Conservation (phyloP, 2,113 vertebrate species). For the Cyprinus carpio region DNA sequence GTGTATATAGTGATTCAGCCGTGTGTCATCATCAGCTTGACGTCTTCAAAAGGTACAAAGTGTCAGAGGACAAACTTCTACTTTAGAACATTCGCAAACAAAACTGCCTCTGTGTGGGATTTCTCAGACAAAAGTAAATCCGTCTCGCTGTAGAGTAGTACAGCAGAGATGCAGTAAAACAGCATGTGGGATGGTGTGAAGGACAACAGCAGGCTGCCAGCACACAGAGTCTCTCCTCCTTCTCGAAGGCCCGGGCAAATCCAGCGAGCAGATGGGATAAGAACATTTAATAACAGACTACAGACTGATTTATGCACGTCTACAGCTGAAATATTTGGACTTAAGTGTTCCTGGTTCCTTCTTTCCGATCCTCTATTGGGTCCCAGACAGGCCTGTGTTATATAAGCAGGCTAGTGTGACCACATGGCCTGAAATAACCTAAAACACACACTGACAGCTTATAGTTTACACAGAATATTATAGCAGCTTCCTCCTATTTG, state of each 20-base stretch:
- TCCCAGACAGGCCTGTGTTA: slow-evolving; percentile 24
- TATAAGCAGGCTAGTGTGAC: not conserved
- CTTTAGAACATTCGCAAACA: slow-evolving; percentile 20
- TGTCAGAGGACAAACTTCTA: not conserved
- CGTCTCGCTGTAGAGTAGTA: not conserved
- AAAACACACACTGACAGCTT: not conserved
- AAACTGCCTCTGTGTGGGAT: not conserved
- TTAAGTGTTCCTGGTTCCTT: not conserved
- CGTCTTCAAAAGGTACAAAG: not conserved
- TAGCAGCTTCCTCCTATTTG: not conserved
- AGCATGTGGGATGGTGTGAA: not conserved
- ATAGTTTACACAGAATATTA: not conserved
- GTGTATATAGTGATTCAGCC: too few relatives aligned
- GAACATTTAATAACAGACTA: slow-evolving; percentile 1
- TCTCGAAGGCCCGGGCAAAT: not conserved
- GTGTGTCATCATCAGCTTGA: too few relatives aligned
- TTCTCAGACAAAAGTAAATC: not conserved
- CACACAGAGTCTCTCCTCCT: not conserved
- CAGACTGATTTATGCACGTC: not conserved
- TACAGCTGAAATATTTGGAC: not conserved
- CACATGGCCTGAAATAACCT: not conserved
- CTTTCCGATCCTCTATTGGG: not conserved
- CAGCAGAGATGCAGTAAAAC: not conserved
- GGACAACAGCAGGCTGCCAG: not conserved
- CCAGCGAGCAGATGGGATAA: not conserved